These are phyloP conservation scores for Dermatemys mawii DNA, from an alignment of 2,113 vertebrate genomes.

Conservation along the genomic window DNA sequence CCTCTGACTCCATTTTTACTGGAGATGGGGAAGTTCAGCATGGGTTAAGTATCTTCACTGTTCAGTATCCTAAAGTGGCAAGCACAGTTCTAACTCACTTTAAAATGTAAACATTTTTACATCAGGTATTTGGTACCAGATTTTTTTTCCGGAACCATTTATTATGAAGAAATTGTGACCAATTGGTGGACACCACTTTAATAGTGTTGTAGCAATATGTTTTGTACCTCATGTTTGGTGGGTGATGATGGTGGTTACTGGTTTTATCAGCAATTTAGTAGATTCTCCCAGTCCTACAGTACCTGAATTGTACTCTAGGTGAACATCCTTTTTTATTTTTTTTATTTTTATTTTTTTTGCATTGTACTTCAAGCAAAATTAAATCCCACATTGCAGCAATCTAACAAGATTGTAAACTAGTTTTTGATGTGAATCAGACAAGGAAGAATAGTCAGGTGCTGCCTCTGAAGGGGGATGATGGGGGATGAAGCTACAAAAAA, in stretches of 20 bases:
- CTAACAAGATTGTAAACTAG: neutral
- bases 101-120: constrained; percentile 6
- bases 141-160: constrained; percentile 17
- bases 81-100: constrained; percentile 30
- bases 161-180: constrained; percentile 1
- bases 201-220: neutral
- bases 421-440: neutral
- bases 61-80: neutral
- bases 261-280: neutral
- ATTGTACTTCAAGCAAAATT: neutral
- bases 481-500: neutral
- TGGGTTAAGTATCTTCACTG: neutral
- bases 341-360: neutral
- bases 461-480: neutral
- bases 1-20: constrained; percentile 30
- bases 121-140: neutral
- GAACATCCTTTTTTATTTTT: neutral
- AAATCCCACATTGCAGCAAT: neutral
- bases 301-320: neutral
- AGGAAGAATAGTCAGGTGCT: neutral
- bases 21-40: neutral
- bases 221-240: constrained; percentile 50
- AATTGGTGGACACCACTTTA: neutral
- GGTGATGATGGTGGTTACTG: neutral
- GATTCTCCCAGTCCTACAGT: constrained; percentile 1